Evolutionary conservation across 1,140 invertebrate species (phyloP).

Genomic region (Nomia melanderi): DNA sequence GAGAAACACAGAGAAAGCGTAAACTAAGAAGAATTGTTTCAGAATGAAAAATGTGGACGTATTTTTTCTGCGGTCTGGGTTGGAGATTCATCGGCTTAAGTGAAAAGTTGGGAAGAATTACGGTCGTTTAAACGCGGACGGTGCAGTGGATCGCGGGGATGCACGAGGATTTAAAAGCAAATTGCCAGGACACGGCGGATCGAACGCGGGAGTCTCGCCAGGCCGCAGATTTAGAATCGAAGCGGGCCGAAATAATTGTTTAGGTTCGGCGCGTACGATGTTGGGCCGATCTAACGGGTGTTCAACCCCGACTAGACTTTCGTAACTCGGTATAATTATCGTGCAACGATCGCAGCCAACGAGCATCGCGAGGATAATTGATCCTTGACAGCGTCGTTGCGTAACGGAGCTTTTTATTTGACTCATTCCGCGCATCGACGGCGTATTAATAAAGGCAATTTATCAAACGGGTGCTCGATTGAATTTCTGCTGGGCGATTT

Average conservation of each 20-base stretch:
- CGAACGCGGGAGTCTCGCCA: conserved; percentile 23
- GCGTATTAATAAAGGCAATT: too few species aligned
- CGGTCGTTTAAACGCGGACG: neutral
- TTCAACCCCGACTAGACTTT: neutral
- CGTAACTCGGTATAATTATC: conserved; percentile 17
- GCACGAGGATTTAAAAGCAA: conserved; percentile 1
- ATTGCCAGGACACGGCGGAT: conserved; percentile 9
- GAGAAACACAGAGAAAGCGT: too few species aligned
- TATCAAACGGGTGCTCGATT: too few species aligned
- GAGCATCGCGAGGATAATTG: conserved; percentile 13
- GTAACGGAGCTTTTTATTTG: neutral
- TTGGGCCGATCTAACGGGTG: neutral
- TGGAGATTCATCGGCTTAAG: neutral
- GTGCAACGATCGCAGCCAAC: neutral
- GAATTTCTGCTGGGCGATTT: too few species aligned
- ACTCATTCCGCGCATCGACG: neutral
- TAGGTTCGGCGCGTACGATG: conserved; percentile 15
- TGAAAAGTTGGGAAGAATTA: neutral
- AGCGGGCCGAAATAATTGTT: conserved; percentile 8
- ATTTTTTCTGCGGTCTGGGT: neutral
- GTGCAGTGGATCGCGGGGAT: neutral
- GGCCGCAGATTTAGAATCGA: conserved; percentile 12
- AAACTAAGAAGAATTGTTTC: too few species aligned
- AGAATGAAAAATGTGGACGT: too few species aligned
- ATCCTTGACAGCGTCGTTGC: neutral